These are phyloP conservation scores for Thumatha senex DNA, from an alignment of 2,888 invertebrate genomes.

Conservation along the genomic window DNA sequence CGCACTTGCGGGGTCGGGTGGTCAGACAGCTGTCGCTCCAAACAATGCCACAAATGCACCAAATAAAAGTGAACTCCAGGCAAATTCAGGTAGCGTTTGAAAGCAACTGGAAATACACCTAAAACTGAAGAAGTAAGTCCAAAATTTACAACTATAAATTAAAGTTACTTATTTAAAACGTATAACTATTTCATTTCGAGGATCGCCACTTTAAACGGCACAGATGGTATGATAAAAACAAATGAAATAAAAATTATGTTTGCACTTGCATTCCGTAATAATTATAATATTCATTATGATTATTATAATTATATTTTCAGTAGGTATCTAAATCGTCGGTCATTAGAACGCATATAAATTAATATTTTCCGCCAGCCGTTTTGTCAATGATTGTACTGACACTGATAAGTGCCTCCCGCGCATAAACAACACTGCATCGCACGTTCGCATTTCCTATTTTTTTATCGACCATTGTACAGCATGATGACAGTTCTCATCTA, in stretches of 20 bases:
- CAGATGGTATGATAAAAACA: background rate
- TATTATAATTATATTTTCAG: conserved; percentile 14
- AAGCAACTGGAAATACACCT: too few relatives aligned
- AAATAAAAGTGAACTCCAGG: too few relatives aligned
- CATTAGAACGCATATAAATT: conserved; percentile 3
- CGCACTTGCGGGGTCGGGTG: too few relatives aligned
- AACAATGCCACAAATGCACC: too few relatives aligned
- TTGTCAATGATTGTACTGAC: conserved; percentile 28
- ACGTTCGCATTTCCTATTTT: conserved; percentile 50
- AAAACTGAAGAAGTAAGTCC: too few relatives aligned
- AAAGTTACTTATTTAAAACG: too few relatives aligned
- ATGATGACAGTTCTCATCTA: conserved; percentile 51
- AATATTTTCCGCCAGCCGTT: conserved; percentile 13
- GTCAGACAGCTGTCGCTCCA: too few relatives aligned
- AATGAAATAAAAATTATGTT: conserved; percentile 2
- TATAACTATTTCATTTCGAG: background rate
- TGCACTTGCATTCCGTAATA: conserved; percentile 15
- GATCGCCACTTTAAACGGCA: background rate
- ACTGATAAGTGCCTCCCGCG: conserved; percentile 19
- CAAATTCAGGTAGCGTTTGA: too few relatives aligned
- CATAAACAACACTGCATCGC: conserved; percentile 31
- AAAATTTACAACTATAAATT: too few relatives aligned
- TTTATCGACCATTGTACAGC: conserved; percentile 51
- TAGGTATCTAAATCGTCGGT: conserved; percentile 10
- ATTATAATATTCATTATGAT: conserved; percentile 10